Evolutionary conservation across 2,797 vertebrate genomes (phyloP).

Genomic region (Gastrophryne carolinensis): DNA sequence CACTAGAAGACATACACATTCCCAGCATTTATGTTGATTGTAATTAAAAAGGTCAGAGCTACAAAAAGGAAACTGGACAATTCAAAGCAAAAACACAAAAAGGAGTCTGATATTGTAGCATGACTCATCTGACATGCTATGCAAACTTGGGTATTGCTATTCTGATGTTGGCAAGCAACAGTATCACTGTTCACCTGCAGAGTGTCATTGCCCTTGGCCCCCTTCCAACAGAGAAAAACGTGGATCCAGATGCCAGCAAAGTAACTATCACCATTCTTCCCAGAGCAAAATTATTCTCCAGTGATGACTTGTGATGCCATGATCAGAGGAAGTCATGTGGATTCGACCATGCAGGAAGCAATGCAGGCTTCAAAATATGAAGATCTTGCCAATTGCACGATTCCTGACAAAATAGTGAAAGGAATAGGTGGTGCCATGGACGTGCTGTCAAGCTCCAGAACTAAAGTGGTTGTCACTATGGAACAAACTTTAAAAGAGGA

Average conservation of each 20-base stretch:
- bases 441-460: slow-evolving; percentile 89
- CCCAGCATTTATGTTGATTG: slow-evolving; percentile 93
- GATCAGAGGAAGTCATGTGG: slow-evolving; percentile 95
- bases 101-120: slow-evolving; percentile 84
- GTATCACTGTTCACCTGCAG: slow-evolving; percentile 93
- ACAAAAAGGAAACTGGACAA: slow-evolving; percentile 77
- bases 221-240: slow-evolving; percentile 83
- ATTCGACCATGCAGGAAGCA: slow-evolving; percentile 96
- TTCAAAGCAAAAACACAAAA: slow-evolving; percentile 76
- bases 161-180: slow-evolving; percentile 96
- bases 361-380: slow-evolving; percentile 95
- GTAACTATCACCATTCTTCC: slow-evolving; percentile 95
- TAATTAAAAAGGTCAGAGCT: slow-evolving; percentile 81
- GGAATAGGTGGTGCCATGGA: slow-evolving; percentile 99
- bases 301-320: slow-evolving; percentile 97
- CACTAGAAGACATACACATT: slow-evolving; percentile 92
- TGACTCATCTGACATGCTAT: slow-evolving; percentile 92
- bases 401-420: slow-evolving; percentile 98
- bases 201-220: slow-evolving; percentile 98
- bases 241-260: slow-evolving; percentile 95
- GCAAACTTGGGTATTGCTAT: slow-evolving; percentile 98
- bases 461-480: slow-evolving; percentile 97
- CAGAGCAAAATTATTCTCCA: slow-evolving; percentile 93
- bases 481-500: too few relatives aligned
- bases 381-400: slow-evolving; percentile 99